Evolutionary conservation across 2,797 vertebrate genomes (phyloP), one percentile per base, ranked within the genome.

Genomic region (Propithecus perrieri): DNA sequence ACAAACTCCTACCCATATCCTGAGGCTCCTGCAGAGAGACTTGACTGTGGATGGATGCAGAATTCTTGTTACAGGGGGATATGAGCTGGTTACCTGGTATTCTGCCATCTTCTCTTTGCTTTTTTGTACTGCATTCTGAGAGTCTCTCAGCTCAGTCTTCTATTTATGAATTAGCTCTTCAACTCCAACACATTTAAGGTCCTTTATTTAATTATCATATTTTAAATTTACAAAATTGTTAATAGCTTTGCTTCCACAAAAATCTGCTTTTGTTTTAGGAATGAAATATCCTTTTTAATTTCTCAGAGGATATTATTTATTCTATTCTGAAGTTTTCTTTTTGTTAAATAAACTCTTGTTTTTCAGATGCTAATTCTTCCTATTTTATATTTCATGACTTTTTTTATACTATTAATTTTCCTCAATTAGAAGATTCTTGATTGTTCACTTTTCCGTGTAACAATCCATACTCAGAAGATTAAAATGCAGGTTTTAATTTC

Each of bases 251-350:
- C 14, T 85, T 81, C 24, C 61, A 89, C 26, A 55, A 59, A 57
- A 69, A 71, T 26, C n/a, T 85, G 26, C 53, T 78, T 90, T 93
- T 89, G 26, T 83, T 76, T 83, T 76, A 90, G 50, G 65, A 97
- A 69, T 69, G 67, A 89, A 94, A 85, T 83, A 81, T 30, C 26
- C 69, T 41, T 94, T 85, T 10, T 17, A 48, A 91, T 78, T 93
- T 74, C 83, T 87, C 83, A 65, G 38, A 71, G 81, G n/a, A 89
- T 57, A 69, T 20, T 72, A 81, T 63, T 81, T 63, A 92, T 55
- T 85, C 65, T 85, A 30, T 92, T 69, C 87, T 57, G 50, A 94
- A 75, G 33, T 69, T 80, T 83, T 72, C 38, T 90, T 85, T 85
- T 57, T 65, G 4, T 67, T 92, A 92, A 88, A 53, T 69, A 57